Conservation (phyloP, 1,140 invertebrate species). For the Drosophila pectinifera region DNA sequence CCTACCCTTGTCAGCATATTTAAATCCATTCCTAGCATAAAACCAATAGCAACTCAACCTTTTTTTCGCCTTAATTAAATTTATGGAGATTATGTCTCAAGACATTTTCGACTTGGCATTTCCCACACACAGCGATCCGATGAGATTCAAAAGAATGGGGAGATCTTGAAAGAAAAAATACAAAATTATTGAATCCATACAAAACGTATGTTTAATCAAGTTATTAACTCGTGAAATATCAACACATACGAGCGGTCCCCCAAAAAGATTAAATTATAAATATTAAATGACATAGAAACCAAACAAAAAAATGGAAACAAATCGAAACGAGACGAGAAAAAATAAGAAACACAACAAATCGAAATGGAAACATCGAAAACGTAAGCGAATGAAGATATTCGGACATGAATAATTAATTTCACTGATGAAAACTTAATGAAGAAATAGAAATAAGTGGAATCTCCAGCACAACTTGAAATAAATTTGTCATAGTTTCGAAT, state of each 20-base stretch:
- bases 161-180: conserved; percentile 23
- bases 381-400: conserved; percentile 79
- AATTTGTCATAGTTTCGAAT: conserved; percentile 78
- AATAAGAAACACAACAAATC: conserved; percentile 24
- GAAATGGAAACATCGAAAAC: conserved; percentile 63
- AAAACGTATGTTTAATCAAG: conserved; percentile 76
- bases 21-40: background rate
- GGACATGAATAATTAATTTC: conserved; percentile 83
- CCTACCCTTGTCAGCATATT: conserved; percentile 19
- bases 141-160: background rate
- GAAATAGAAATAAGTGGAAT: conserved; percentile 77
- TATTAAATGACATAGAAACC: conserved; percentile 76
- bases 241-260: conserved; percentile 59
- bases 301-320: conserved; percentile 44
- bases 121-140: conserved; percentile 71
- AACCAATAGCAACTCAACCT: conserved; percentile 20
- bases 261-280: conserved; percentile 77
- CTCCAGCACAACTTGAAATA: conserved; percentile 72
- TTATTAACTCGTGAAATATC: conserved; percentile 83
- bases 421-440: conserved; percentile 84
- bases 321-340: background rate
- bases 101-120: conserved; percentile 48
- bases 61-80: conserved; percentile 69
- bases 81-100: conserved; percentile 65
- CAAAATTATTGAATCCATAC: conserved; percentile 33